phyloP scores from a whole-genome alignment of 2,113 vertebrate species.

The Gnathonemus longibarbis region DNA sequence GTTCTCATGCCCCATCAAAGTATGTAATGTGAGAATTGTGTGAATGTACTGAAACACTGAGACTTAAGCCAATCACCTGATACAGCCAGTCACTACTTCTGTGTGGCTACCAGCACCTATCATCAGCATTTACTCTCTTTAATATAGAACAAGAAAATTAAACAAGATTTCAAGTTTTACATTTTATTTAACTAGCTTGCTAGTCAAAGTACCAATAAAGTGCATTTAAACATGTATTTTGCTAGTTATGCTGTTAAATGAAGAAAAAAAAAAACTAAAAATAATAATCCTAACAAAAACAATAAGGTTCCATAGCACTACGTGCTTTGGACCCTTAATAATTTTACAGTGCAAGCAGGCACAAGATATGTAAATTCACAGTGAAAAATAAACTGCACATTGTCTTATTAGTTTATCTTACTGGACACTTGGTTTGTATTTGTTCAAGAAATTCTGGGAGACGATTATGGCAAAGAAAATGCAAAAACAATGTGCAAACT shows the following conservation, averaged over 20 bases:
- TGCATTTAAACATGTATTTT: neutral
- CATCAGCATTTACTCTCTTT: neutral
- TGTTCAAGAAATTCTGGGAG: neutral
- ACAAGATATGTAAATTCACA: neutral
- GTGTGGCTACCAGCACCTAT: neutral
- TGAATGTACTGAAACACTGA: neutral
- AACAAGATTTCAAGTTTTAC: neutral
- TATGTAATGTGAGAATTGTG: conserved; percentile 5
- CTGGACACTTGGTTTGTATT: neutral
- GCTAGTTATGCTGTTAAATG: neutral
- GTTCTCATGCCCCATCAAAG: neutral
- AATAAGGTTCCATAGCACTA: no score
- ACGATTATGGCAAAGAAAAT: neutral
- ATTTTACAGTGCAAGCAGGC: neutral
- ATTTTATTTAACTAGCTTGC: neutral
- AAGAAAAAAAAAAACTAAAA: no score
- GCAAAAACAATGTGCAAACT: neutral
- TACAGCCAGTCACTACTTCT: neutral
- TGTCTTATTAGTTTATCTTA: neutral
- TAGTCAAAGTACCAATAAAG: neutral
- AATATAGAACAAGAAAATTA: neutral
- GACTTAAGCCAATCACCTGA: neutral
- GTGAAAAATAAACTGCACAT: neutral
- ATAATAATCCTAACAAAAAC: no score
- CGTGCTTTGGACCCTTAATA: no score